Evolutionary conservation across 2,888 invertebrate genomes (phyloP).

Genomic region (Diplazon laetatorius): DNA sequence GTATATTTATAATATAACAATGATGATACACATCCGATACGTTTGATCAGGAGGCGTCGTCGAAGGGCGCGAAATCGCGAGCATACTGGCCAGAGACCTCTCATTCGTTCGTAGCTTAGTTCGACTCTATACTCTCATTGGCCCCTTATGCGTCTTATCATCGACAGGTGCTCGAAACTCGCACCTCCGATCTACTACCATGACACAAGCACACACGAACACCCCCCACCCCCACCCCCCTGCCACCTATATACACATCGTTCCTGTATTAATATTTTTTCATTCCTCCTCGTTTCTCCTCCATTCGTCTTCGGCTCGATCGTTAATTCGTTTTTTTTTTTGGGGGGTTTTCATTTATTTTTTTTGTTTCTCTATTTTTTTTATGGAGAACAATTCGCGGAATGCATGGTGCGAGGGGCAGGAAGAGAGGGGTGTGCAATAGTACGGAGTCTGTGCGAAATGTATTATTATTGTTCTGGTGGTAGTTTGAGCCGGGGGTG

Average conservation of each 20-base stretch:
- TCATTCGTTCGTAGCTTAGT: background rate
- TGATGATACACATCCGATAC: no score
- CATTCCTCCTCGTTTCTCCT: background rate
- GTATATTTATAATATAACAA: no score
- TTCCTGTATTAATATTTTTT: background rate
- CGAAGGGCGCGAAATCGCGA: no score
- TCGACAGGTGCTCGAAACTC: conserved; percentile 36
- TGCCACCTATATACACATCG: background rate
- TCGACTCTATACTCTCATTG: background rate
- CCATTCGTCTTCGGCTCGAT: background rate
- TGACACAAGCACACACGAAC: background rate
- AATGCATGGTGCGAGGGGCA: no score
- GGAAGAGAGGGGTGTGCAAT: background rate
- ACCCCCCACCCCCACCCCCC: background rate
- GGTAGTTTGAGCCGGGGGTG: conserved; percentile 8
- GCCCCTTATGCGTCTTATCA: background rate
- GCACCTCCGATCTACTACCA: background rate
- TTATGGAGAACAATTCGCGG: background rate
- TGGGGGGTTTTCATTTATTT: no score
- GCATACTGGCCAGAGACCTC: no score
- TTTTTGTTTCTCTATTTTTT: no score
- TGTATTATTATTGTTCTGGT: conserved; percentile 26
- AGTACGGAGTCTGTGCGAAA: background rate
- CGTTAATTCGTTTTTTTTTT: no score
- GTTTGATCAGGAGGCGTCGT: no score